Evolutionary conservation across 2,113 vertebrate species (phyloP).

Genomic region (Ceyx cyanopectus): DNA sequence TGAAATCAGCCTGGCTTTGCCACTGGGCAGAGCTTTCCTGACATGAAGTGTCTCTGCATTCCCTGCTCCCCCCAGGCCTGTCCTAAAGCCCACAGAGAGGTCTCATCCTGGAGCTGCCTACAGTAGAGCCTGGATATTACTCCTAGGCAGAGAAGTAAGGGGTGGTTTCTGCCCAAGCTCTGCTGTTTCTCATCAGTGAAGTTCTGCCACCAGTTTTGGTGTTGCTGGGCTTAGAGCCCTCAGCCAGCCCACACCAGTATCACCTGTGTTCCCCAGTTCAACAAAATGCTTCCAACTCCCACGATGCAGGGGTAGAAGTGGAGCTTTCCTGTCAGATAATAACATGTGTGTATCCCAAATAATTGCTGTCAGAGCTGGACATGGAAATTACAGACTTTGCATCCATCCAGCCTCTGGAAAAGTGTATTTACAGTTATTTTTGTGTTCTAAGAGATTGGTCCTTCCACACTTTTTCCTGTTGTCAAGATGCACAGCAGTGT

Average conservation of each 20-base stretch:
- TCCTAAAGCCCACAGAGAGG: neutral
- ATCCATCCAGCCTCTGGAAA: neutral
- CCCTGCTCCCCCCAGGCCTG: neutral
- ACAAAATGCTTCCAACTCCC: neutral
- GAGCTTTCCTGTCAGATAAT: neutral
- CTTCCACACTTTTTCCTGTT: neutral
- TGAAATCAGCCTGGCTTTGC: neutral
- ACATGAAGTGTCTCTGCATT: neutral
- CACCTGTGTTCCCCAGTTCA: neutral
- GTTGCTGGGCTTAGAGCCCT: neutral
- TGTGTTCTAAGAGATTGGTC: neutral
- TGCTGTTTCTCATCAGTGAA: neutral
- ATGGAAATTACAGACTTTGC: neutral
- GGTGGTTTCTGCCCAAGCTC: neutral
- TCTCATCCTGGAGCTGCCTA: neutral
- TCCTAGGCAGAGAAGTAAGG: neutral
- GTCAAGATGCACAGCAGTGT: neutral
- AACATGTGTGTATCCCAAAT: neutral
- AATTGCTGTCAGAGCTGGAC: neutral
- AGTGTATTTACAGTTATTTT: neutral
- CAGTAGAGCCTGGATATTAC: rapidly evolving
- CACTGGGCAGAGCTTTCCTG: neutral
- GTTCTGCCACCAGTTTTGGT: neutral
- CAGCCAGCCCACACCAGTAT: neutral
- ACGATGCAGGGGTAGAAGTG: neutral